Base-by-base conservation (phyloP, 2,797 vertebrate genomes). In the Sebastes iracundus region DNA sequence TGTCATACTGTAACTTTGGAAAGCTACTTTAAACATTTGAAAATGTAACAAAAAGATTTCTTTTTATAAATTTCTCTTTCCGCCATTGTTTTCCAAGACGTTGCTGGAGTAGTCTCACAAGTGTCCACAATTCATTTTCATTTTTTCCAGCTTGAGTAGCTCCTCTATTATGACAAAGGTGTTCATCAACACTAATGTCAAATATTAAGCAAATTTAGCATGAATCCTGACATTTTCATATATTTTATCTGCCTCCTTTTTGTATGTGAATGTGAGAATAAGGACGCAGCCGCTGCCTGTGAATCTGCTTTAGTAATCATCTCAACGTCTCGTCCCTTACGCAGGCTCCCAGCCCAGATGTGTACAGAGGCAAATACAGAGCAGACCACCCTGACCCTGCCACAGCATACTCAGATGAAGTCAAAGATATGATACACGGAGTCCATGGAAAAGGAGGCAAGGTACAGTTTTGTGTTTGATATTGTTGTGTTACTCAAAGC, bases 301-400 rank as follows among this genome's bases (percentile, higher is more conserved):
- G 25, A 22, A 30, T 70, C 52, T 61, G n/a, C 30, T 73, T 61
- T 5, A 12, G 18, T 59, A 52, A 71, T 68, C 46, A 6, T 53
- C n/a, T 33, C n/a, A 12, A 20, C 9, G 1, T 63, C 28, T 52
- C 22, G 14, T 77, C 32, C n/a, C 11, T 18, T 8, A 1, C 30
- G 22, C 84, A 99, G 99, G 98, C 97, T 90, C 96, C 97, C 55
- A 96, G 96, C 88, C 98, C 98, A 89, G 98, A 99, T 88, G 95
- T 95, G 74, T 99, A 99, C 93, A 95, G 98, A 95, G 98, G 98
- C 28, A 97, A 96, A 92, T 99, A 97, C 20, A 95, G 96, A 79
- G 96, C 97, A 13, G 96, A 97, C 73, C 96, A 98, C 38, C 87
- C 92, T 5, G 97, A 99, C 79, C 95, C 98, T 18, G 97, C 96